Percentiles rank a stretch among this genome's conserved stretches.
phyloP scores from a whole-genome alignment of 1,140 invertebrate genomes.

The Matsumurasca onukii region DNA sequence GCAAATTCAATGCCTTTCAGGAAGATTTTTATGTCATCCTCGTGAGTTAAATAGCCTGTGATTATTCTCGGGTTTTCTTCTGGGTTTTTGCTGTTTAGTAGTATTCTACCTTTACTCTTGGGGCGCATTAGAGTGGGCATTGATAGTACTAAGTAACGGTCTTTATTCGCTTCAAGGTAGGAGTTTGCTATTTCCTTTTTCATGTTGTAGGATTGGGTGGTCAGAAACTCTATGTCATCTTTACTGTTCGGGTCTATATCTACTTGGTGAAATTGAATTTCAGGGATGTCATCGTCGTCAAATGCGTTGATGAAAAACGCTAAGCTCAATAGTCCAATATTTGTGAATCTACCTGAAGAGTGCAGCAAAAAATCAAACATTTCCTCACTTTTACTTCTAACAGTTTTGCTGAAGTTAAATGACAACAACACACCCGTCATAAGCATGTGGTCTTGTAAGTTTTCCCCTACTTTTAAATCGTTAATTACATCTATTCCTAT shows the following conservation, averaged over 20 bases:
- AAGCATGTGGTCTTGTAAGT: constrained; percentile 53
- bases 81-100: constrained; percentile 54
- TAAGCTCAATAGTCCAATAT: constrained; percentile 7
- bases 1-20: constrained; percentile 56
- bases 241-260: background rate
- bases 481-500: constrained; percentile 39
- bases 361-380: constrained; percentile 16
- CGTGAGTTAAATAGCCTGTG: constrained; percentile 53
- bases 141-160: constrained; percentile 56
- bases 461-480: constrained; percentile 47
- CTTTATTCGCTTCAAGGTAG: constrained; percentile 49
- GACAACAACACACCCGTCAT: constrained; percentile 10
- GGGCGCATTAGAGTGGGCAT: constrained; percentile 52
- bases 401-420: background rate
- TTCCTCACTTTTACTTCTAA: background rate
- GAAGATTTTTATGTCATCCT: constrained; percentile 34
- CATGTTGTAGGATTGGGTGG: constrained; percentile 44
- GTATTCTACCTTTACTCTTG: constrained; percentile 51
- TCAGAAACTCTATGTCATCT: constrained; percentile 66
- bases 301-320: background rate
- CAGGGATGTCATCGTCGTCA: constrained; percentile 11
- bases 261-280: constrained; percentile 55
- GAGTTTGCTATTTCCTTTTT: constrained; percentile 71
- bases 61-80: constrained; percentile 58
- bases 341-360: constrained; percentile 6